Conservation (phyloP, 2,113 vertebrate genomes). For the Plecotus auritus region DNA sequence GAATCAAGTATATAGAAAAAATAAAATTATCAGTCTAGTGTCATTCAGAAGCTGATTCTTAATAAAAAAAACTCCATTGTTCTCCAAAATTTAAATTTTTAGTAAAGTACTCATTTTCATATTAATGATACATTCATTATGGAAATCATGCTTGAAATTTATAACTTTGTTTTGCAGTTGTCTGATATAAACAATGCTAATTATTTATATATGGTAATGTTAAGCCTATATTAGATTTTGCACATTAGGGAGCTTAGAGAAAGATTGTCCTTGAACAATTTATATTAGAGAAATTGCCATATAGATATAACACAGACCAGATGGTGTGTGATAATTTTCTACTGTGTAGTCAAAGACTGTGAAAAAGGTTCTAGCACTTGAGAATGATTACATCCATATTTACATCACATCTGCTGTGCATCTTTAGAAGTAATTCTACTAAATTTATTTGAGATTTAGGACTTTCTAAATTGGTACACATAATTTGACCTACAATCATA, state of each 20-base stretch:
- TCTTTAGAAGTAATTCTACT: conserved; percentile 56
- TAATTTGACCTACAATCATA: conserved; percentile 49
- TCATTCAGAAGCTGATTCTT: not conserved
- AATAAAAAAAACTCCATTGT: not conserved
- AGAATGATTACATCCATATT: conserved; percentile 71
- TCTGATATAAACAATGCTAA: conserved; percentile 33
- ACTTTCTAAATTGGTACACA: conserved; percentile 46
- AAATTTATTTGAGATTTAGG: conserved; percentile 37
- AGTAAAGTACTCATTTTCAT: not conserved
- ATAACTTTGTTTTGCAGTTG: not conserved
- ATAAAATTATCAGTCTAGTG: not conserved
- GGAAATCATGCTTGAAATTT: not conserved
- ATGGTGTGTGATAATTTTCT: conserved; percentile 65
- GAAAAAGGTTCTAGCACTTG: conserved; percentile 65
- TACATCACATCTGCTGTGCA: conserved; percentile 58
- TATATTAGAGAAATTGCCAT: conserved; percentile 46
- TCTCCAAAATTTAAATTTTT: not conserved
- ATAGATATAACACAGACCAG: conserved; percentile 58
- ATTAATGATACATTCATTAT: not conserved
- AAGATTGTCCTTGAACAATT: conserved; percentile 66
- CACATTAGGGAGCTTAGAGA: conserved; percentile 48
- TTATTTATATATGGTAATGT: conserved; percentile 45
- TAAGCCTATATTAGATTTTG: conserved; percentile 54
- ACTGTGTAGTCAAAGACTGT: conserved; percentile 64
- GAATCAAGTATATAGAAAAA: not conserved